Percentiles rank a stretch among this genome's conserved stretches.
Conservation (phyloP, 2,797 vertebrate genomes). For the Eupleurogrammus muticus region DNA sequence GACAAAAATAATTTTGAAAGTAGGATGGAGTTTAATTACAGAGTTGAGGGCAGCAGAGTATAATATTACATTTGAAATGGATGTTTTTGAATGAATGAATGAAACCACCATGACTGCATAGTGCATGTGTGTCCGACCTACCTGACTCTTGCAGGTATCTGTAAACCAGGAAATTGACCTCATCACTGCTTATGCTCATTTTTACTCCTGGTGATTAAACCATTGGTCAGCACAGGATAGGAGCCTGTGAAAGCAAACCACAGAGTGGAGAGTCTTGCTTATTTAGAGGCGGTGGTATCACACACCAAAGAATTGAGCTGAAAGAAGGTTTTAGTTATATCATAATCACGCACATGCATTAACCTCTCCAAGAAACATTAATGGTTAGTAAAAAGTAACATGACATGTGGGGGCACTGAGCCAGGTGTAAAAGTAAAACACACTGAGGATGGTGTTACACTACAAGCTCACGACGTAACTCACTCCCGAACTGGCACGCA, state of each 20-base stretch:
- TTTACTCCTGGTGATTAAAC: conserved; percentile 99
- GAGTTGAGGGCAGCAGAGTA: neutral
- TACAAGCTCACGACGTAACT: conserved; percentile 10
- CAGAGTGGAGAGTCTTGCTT: neutral
- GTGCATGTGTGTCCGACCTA: conserved; percentile 61
- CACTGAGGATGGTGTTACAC: conserved; percentile 32
- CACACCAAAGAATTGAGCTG: neutral
- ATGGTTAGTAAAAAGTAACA: conserved; percentile 17
- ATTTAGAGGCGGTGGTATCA: neutral
- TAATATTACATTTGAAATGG: neutral
- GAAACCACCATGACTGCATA: neutral
- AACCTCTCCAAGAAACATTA: conserved; percentile 21
- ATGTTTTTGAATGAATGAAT: too few relatives aligned
- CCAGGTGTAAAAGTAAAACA: conserved; percentile 24
- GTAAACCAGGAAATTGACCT: conserved; percentile 99
- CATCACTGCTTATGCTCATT: conserved; percentile 99
- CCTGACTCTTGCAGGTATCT: conserved; percentile 99
- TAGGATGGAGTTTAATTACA: neutral
- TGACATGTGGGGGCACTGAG: conserved; percentile 20
- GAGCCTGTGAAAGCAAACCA: conserved; percentile 84
- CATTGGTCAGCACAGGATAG: conserved; percentile 97
- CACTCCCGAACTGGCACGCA: conserved; percentile 35
- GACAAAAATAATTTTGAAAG: conserved; percentile 8
- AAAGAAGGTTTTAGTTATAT: neutral
- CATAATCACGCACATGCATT: neutral